phyloP scores from a whole-genome alignment of 1,140 invertebrate species.

The Nasonia longicornis region DNA sequence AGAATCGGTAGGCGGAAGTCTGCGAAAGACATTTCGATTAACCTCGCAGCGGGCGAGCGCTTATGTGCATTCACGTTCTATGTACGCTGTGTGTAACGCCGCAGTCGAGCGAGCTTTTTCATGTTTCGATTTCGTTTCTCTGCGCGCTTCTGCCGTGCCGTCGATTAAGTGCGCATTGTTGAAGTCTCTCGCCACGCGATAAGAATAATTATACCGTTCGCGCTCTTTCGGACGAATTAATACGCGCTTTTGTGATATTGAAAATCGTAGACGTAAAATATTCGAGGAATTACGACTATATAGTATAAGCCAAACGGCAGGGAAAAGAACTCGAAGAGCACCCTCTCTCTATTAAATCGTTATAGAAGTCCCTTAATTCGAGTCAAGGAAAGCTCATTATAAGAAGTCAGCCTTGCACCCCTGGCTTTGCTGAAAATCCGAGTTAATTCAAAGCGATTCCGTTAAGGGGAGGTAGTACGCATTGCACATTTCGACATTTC shows the following conservation, averaged over 20 bases:
- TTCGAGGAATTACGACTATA: too few species aligned
- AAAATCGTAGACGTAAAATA: too few species aligned
- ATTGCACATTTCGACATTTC: not conserved
- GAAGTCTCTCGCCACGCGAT: too few species aligned
- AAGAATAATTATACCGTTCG: too few species aligned
- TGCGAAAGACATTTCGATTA: conserved; percentile 69
- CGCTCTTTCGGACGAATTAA: too few species aligned
- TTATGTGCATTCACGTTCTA: not conserved
- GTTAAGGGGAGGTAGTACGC: not conserved
- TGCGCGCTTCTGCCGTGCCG: not conserved
- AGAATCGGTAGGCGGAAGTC: conserved; percentile 54
- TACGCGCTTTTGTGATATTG: too few species aligned
- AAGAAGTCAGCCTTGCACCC: too few species aligned
- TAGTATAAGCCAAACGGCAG: too few species aligned
- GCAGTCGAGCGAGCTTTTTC: not conserved
- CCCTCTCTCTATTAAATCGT: not conserved
- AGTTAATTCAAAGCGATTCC: conserved; percentile 26
- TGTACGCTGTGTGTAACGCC: too few species aligned
- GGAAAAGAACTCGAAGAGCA: too few species aligned
- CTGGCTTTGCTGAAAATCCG: not conserved
- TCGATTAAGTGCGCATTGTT: too few species aligned
- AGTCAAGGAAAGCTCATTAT: conserved; percentile 16
- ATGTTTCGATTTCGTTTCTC: not conserved
- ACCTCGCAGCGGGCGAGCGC: conserved; percentile 53
- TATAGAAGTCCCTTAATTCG: not conserved